Percentiles rank a stretch among this genome's conserved stretches.
Conservation (phyloP, 2,113 vertebrate species). For the Phycodurus eques region DNA sequence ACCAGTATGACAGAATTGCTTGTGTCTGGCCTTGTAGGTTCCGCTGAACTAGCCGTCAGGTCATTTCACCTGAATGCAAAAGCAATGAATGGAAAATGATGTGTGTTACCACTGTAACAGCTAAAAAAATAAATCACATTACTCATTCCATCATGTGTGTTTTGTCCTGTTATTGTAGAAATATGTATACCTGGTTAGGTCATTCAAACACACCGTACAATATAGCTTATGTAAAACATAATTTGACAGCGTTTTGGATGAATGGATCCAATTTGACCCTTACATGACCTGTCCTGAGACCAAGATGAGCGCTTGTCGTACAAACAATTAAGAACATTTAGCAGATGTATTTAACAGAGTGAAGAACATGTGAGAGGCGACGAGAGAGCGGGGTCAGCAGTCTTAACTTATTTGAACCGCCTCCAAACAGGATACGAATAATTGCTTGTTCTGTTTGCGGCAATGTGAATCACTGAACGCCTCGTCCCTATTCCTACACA, state of each 20-base stretch:
- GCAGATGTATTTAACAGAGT: neutral
- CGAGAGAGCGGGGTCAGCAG: conserved; percentile 26
- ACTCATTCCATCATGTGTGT: too few relatives aligned
- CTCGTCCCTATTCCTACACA: conserved; percentile 51
- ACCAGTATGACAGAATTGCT: too few relatives aligned
- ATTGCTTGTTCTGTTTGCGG: conserved; percentile 58
- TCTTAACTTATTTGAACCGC: conserved; percentile 37
- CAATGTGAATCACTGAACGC: conserved; percentile 56
- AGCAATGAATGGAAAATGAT: neutral
- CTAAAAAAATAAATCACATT: neutral
- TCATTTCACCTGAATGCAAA: neutral
- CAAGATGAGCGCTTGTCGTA: neutral
- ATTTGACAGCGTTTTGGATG: neutral
- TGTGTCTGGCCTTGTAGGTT: too few relatives aligned
- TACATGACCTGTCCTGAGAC: neutral
- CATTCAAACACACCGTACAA: neutral
- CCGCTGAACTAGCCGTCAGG: too few relatives aligned
- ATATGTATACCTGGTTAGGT: too few relatives aligned
- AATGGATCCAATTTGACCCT: neutral
- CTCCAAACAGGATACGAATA: conserved; percentile 53
- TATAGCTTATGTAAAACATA: neutral
- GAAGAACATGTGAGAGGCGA: conserved; percentile 9
- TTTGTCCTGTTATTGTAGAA: too few relatives aligned
- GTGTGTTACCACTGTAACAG: too few relatives aligned
- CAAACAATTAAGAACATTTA: neutral